Evolutionary conservation across 1,140 invertebrate species (phyloP), one percentile per base, ranked within the genome.

Genomic region (Rhynchophorus ferrugineus): DNA sequence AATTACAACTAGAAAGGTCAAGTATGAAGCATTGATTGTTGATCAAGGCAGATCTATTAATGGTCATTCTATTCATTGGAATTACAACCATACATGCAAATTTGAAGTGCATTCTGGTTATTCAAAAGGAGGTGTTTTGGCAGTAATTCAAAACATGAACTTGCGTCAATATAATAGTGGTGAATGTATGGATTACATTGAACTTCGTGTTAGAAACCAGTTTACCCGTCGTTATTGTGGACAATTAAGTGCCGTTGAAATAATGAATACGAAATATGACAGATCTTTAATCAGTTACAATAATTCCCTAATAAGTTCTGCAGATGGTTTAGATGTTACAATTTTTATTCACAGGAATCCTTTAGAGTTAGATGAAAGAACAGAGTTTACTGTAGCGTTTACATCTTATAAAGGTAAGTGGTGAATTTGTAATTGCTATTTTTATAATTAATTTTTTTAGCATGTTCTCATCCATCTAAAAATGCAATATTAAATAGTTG

Each of bases 371-470:
- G 3, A 44, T 22, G 20, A 33, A n/a, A 36, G n/a, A 20, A 51
- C 42, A 33, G 39, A 36, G 3, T 44, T 51, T 44, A 9, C 3
- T 2, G 20, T 51, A n/a, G 42, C 44, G 2, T 51, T 51, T 18
- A 51, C 49, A 11, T 43, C 49, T 35, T 51, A 44, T 33, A 37
- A 34, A 44, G 33, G 49, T 51, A 49, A 21, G 19, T 41, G n/a
- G 13, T 2, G n/a, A 39, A 16, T 49, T 19, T 9, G 14, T 21
- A 2, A 14, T 13, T 35, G 8, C 18, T n/a, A 13, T n/a, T 33
- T 8, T n/a, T 35, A 44, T 35, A 19, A 43, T 42, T 8, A 29
- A n/a, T 13, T 2, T 13, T 48, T 50, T 50, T 35, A 50, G 50
- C 44, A 18, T 52, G 50, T 36, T 38, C 43, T n/a, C 2, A 3